Percentiles rank a stretch among this genome's conserved stretches.
phyloP scores from a whole-genome alignment of 1,140 invertebrate genomes.

The Zaprionus tsacasi region DNA sequence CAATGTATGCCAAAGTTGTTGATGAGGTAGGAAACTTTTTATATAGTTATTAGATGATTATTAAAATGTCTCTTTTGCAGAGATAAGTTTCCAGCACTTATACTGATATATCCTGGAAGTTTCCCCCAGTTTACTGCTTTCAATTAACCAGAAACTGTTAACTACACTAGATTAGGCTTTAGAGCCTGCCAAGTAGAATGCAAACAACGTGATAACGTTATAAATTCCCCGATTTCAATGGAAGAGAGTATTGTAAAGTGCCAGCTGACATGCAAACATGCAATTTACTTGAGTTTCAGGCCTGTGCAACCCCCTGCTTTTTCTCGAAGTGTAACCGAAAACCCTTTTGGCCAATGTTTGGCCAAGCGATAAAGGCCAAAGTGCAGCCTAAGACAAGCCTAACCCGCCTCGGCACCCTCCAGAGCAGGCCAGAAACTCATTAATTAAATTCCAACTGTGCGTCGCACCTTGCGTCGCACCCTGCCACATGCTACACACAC shows the following conservation, averaged over 20 bases:
- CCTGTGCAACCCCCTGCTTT: conserved; percentile 37
- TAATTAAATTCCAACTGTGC: conserved; percentile 70
- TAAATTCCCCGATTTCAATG: conserved; percentile 17
- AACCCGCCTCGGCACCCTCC: neutral
- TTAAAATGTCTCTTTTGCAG: too few relatives aligned
- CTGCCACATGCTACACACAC: conserved; percentile 21
- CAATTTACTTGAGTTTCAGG: conserved; percentile 55
- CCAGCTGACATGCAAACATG: conserved; percentile 65
- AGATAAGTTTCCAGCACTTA: neutral
- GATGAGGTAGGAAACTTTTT: neutral
- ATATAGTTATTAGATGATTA: too few relatives aligned
- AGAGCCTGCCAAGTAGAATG: neutral
- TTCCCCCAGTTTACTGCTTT: neutral
- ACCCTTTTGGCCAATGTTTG: conserved; percentile 61
- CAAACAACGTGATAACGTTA: conserved; percentile 21
- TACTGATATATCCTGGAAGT: neutral
- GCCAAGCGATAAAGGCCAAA: conserved; percentile 47
- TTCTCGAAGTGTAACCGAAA: conserved; percentile 56
- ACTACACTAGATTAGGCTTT: neutral
- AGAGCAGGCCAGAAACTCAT: conserved; percentile 25
- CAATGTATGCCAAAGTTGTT: neutral
- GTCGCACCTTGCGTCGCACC: conserved; percentile 53
- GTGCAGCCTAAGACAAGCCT: conserved; percentile 44
- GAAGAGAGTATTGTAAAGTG: conserved; percentile 45
- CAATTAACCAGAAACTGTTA: neutral